Evolutionary conservation across 2,888 invertebrate species (phyloP).

Genomic region (Apoda limacodes): DNA sequence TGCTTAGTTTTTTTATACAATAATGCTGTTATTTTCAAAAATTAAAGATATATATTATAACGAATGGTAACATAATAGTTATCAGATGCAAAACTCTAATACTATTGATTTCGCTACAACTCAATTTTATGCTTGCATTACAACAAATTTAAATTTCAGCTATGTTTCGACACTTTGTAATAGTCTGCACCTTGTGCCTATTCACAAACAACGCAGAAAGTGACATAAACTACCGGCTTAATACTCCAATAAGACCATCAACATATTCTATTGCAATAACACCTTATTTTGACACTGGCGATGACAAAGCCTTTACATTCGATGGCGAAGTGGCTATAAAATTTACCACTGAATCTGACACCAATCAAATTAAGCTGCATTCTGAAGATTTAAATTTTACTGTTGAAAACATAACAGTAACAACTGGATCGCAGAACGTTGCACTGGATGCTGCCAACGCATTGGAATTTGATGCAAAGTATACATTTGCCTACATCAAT

Average conservation of each 20-base stretch:
- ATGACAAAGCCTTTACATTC: slow-evolving; percentile 50
- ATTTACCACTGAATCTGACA: slow-evolving; percentile 30
- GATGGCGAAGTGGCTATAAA: slow-evolving; percentile 55
- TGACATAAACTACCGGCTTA: slow-evolving; percentile 47
- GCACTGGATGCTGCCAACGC: slow-evolving; percentile 28
- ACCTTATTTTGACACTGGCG: slow-evolving; percentile 59
- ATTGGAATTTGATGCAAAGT: slow-evolving; percentile 37
- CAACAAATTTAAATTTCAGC: too few species aligned
- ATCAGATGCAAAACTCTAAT: too few species aligned
- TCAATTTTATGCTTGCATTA: too few species aligned
- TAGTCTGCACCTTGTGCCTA: slow-evolving; percentile 27
- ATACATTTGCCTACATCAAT: slow-evolving; percentile 61
- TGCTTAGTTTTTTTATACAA: slow-evolving; percentile 12
- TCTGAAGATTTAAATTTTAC: slow-evolving; percentile 41
- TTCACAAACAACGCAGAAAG: slow-evolving; percentile 25
- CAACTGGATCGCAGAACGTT: slow-evolving; percentile 24
- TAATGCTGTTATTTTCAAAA: too few species aligned
- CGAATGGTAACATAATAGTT: too few species aligned
- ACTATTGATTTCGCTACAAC: too few species aligned
- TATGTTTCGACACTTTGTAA: slow-evolving; percentile 29
- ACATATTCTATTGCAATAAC: slow-evolving; percentile 64
- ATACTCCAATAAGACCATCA: slow-evolving; percentile 54
- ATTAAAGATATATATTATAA: too few species aligned
- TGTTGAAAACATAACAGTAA: slow-evolving; percentile 29
- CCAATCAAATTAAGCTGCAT: slow-evolving; percentile 49